phyloP scores from a whole-genome alignment of 2,113 vertebrate species.

The Alectura lathami region DNA sequence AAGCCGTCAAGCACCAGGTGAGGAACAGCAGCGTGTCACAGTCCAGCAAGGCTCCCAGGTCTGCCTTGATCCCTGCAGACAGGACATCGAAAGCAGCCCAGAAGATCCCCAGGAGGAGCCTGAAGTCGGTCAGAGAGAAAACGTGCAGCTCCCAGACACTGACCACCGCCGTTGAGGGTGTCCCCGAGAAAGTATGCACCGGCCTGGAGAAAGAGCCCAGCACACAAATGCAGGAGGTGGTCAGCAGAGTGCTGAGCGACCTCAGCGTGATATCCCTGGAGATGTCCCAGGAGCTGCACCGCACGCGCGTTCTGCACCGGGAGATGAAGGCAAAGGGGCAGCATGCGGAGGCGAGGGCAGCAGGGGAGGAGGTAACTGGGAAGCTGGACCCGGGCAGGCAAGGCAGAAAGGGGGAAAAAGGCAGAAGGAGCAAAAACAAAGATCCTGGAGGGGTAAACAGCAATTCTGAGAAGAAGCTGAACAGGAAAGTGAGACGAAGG shows the following conservation, averaged over 20 bases:
- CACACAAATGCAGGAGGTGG: not conserved
- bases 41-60: not conserved
- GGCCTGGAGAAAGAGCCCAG: not conserved
- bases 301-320: not conserved
- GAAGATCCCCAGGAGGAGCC: not conserved
- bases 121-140: not conserved
- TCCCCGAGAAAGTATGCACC: not conserved
- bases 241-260: slow-evolving; percentile 14
- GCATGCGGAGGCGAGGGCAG: rapidly evolving
- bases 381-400: not conserved
- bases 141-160: not conserved
- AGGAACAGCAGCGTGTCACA: slow-evolving; percentile 48
- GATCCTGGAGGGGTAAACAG: not conserved
- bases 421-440: not conserved
- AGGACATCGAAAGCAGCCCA: not conserved
- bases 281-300: not conserved
- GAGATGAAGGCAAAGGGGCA: not conserved
- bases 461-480: slow-evolving; percentile 11
- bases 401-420: not conserved
- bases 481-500: slow-evolving; percentile 44
- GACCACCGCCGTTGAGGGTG: rapidly evolving
- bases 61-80: not conserved
- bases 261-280: not conserved
- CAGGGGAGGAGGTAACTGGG: rapidly evolving
- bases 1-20: slow-evolving; percentile 89